Evolutionary conservation across 2,113 vertebrate species (phyloP).

Genomic region (Suricata suricatta): DNA sequence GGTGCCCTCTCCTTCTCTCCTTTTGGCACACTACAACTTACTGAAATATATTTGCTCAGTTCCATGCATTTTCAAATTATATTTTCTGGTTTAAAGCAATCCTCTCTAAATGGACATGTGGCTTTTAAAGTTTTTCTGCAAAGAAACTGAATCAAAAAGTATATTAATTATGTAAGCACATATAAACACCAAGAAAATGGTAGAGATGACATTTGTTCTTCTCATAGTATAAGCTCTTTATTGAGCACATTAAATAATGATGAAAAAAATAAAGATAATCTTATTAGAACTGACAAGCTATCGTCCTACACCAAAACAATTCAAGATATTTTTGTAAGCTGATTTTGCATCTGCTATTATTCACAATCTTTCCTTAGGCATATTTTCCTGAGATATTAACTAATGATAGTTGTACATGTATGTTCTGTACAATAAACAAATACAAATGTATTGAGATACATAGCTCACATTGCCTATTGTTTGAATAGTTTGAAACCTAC

Average conservation of each 20-base stretch:
- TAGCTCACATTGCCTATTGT: neutral
- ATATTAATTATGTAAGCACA: neutral
- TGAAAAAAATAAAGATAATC: neutral
- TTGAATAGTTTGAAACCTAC: constrained; percentile 17
- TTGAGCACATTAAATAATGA: neutral
- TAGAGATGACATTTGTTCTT: neutral
- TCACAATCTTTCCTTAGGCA: neutral
- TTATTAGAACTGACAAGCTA: neutral
- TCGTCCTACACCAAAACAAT: neutral
- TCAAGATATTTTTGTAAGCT: neutral
- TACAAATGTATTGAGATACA: neutral
- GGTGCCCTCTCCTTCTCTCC: neutral
- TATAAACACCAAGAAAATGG: constrained; percentile 22
- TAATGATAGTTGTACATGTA: neutral
- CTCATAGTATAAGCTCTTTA: neutral
- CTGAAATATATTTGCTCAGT: neutral
- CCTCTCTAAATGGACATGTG: neutral
- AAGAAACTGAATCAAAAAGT: neutral
- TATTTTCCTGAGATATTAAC: neutral
- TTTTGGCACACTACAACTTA: neutral
- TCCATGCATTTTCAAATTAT: neutral
- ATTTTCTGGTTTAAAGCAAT: neutral
- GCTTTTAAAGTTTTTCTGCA: neutral
- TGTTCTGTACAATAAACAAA: neutral
- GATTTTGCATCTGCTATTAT: neutral